Evolutionary conservation across 2,797 vertebrate genomes (phyloP).

Genomic region (Hybognathus amarus): DNA sequence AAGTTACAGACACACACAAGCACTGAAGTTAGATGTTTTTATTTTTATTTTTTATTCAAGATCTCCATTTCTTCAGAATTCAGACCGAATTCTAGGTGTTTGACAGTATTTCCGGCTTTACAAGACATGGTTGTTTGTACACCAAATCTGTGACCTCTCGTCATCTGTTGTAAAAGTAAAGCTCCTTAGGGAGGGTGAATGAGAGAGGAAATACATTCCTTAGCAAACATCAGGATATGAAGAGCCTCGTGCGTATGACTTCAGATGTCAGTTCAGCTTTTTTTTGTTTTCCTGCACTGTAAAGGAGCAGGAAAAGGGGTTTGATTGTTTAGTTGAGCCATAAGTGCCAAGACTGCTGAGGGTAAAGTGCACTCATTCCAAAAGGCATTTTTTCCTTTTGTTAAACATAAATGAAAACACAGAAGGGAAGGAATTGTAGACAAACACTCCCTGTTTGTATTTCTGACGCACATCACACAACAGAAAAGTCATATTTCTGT

Average conservation of each 20-base stretch:
- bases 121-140: slow-evolving; percentile 37
- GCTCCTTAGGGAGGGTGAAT: slow-evolving; percentile 57
- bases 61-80: background rate
- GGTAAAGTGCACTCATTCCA: slow-evolving; percentile 18
- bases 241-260: slow-evolving; percentile 45
- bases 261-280: slow-evolving; percentile 59
- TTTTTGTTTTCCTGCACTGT: slow-evolving; percentile 42
- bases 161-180: slow-evolving; percentile 68
- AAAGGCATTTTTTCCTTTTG: slow-evolving; percentile 28
- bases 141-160: slow-evolving; percentile 61
- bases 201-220: slow-evolving; percentile 73
- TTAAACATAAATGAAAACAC: slow-evolving; percentile 34
- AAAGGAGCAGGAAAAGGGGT: slow-evolving; percentile 49
- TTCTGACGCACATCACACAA: slow-evolving; percentile 8
- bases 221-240: slow-evolving; percentile 68
- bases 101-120: background rate
- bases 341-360: slow-evolving; percentile 5
- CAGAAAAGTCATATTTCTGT: slow-evolving; percentile 16
- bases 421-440: slow-evolving; percentile 21
- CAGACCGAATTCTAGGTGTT: background rate
- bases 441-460: slow-evolving; percentile 12
- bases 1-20: too few species aligned
- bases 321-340: slow-evolving; percentile 46
- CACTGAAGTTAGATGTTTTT: background rate
- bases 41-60: background rate